Percentiles rank a stretch among this genome's conserved stretches.
phyloP scores from a whole-genome alignment of 2,888 invertebrate genomes.

The Linnaemya tessellans region DNA sequence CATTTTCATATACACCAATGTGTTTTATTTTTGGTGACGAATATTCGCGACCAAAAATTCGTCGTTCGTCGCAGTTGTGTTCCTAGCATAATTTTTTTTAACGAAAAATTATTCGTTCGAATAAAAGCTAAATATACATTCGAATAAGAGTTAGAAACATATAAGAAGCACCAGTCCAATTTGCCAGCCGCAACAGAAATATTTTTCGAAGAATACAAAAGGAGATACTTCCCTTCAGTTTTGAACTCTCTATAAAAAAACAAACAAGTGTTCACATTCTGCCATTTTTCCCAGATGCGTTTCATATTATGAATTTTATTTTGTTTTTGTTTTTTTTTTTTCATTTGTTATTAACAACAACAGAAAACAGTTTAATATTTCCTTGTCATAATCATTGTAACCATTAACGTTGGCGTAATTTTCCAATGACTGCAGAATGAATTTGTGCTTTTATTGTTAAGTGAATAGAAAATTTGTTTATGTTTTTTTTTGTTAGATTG shows the following conservation, averaged over 20 bases:
- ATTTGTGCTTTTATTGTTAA: constrained; percentile 34
- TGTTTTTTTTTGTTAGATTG: constrained; percentile 6
- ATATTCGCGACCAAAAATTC: too few species aligned
- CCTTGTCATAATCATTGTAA: constrained; percentile 48
- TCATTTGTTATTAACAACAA: not conserved
- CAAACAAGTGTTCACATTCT: constrained; percentile 3
- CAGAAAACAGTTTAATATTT: constrained; percentile 46
- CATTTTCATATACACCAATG: too few species aligned
- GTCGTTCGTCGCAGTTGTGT: too few species aligned
- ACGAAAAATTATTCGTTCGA: too few species aligned
- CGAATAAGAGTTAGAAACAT: too few species aligned
- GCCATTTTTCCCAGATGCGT: constrained; percentile 1
- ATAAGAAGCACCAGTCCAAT: too few species aligned
- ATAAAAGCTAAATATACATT: too few species aligned
- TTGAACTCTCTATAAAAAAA: constrained; percentile 11
- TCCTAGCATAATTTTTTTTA: too few species aligned
- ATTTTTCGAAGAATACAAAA: not conserved
- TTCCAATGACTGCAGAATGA: constrained; percentile 61
- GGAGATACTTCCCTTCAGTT: constrained; percentile 9
- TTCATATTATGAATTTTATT: not conserved
- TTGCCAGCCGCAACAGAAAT: too few species aligned
- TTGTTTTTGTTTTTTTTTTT: not conserved
- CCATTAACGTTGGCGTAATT: constrained; percentile 60
- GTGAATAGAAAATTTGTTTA: constrained; percentile 56
- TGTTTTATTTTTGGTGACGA: too few species aligned